Base-by-base conservation (phyloP, 1,140 invertebrate species). In the Orussus abietinus region DNA sequence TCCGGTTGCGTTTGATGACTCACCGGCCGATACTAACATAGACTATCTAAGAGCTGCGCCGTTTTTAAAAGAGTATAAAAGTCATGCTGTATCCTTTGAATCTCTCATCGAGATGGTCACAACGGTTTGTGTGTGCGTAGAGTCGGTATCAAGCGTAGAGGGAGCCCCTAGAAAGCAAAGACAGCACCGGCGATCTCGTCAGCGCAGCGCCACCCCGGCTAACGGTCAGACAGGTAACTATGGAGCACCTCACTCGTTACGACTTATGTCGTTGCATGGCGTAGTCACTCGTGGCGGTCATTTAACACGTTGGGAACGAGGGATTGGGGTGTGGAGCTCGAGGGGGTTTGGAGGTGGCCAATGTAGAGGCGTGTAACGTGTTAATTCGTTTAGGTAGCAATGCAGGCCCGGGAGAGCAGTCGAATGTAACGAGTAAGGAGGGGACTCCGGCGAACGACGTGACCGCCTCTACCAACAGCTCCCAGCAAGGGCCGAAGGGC, bases 61-160 rank as follows among this genome's bases (percentile, higher is more conserved):
- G n/a, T n/a, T n/a, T n/a, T n/a, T n/a, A n/a, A n/a, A n/a, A n/a
- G n/a, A n/a, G n/a, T n/a, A n/a, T n/a, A n/a, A n/a, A n/a, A n/a
- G n/a, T n/a, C 3, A 12, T 14, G 31, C 11, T 20, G 35, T 26
- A 45, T 53, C 10, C 28, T 20, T 31, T 13, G 7, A 32, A 32
- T 14, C 4, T 12, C 13, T 17, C 13, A 14, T 3, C 31, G 36
- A 59, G 68, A 72, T 75, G 72, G 72, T 75, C 72, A 75, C 72
- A 72, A 70, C 62, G 47, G 66, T 71, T 69, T 70, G 59, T 71
- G 42, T 65, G 48, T 69, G 57, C 62, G 55, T 77, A 78, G 78
- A 79, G 36, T 78, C 76, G 42, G 70, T 79, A 59, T 79, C 74
- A 57, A 79, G 76, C 59, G 72, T 78, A 71, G 80, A 76, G 60